These are phyloP conservation scores for Ibidorhyncha struthersii DNA, from an alignment of 2,113 vertebrate species.

Conservation along the genomic window DNA sequence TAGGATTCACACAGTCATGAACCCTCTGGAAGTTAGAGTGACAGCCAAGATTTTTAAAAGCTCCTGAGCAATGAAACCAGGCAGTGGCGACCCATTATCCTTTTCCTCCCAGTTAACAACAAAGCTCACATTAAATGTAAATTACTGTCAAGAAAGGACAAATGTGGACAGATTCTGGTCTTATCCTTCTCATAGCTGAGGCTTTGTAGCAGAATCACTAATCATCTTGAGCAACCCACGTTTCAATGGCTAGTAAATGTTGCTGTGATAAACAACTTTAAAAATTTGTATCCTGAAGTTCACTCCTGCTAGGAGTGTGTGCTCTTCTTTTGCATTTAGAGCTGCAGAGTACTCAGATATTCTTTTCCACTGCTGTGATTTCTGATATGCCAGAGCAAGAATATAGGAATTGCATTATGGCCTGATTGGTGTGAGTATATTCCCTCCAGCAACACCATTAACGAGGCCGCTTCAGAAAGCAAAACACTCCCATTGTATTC, in stretches of 20 bases:
- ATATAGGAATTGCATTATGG: not conserved
- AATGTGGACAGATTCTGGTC: not conserved
- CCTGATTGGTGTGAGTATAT: not conserved
- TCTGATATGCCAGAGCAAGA: not conserved
- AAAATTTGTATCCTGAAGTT: not conserved
- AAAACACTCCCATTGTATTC: not conserved
- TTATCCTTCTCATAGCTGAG: not conserved
- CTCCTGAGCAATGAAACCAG: not conserved
- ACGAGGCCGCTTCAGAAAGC: not conserved
- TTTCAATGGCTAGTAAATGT: not conserved
- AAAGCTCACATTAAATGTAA: slow-evolving; percentile 3
- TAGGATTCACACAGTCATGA: not conserved
- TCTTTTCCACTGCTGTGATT: not conserved
- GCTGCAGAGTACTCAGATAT: not conserved
- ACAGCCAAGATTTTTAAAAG: not conserved
- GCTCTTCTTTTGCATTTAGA: not conserved
- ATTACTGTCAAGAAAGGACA: not conserved
- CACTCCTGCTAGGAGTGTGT: not conserved
- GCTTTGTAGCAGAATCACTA: slow-evolving; percentile 1
- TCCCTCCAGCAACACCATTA: not conserved
- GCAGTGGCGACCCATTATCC: not conserved
- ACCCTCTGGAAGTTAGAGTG: not conserved
- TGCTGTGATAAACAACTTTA: not conserved
- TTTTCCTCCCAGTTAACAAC: not conserved
- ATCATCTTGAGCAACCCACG: not conserved